These are phyloP conservation scores for Phrynocephalus versicolor DNA, from an alignment of 2,113 vertebrate genomes.

Conservation along the genomic window DNA sequence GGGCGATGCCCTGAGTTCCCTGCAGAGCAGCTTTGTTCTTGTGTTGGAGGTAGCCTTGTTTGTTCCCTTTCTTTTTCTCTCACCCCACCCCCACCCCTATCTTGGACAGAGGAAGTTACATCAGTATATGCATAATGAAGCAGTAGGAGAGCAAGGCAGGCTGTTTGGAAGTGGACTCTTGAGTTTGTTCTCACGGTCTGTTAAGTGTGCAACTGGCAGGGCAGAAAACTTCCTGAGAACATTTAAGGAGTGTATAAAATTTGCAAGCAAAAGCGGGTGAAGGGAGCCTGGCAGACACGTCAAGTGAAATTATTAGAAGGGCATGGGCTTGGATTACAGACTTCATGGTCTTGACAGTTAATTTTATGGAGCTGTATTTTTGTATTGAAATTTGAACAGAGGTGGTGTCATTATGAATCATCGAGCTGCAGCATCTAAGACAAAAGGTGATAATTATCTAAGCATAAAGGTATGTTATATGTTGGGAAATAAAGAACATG, in stretches of 20 bases:
- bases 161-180: constrained; percentile 51
- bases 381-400: constrained; percentile 28
- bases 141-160: constrained; percentile 69
- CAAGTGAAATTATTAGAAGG: constrained; percentile 30
- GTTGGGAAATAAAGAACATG: background rate
- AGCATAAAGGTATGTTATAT: constrained; percentile 75
- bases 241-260: constrained; percentile 10
- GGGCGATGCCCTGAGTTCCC: constrained; percentile 8
- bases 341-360: constrained; percentile 32
- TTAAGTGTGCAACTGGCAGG: constrained; percentile 30
- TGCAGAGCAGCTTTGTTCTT: constrained; percentile 30
- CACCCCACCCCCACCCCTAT: constrained; percentile 34
- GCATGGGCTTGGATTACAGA: constrained; percentile 6
- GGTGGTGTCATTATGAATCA: constrained; percentile 74
- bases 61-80: constrained; percentile 56
- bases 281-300: constrained; percentile 13
- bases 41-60: constrained; percentile 18
- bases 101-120: constrained; percentile 75
- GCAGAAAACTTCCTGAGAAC: constrained; percentile 6
- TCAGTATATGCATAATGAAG: constrained; percentile 72
- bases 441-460: constrained; percentile 73
- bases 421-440: constrained; percentile 68
- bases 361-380: constrained; percentile 30
- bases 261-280: background rate
- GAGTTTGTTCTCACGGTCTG: constrained; percentile 72